These are phyloP conservation scores for Amblyopsis hoosieri DNA, from an alignment of 2,797 vertebrate species.

Conservation along the genomic window DNA sequence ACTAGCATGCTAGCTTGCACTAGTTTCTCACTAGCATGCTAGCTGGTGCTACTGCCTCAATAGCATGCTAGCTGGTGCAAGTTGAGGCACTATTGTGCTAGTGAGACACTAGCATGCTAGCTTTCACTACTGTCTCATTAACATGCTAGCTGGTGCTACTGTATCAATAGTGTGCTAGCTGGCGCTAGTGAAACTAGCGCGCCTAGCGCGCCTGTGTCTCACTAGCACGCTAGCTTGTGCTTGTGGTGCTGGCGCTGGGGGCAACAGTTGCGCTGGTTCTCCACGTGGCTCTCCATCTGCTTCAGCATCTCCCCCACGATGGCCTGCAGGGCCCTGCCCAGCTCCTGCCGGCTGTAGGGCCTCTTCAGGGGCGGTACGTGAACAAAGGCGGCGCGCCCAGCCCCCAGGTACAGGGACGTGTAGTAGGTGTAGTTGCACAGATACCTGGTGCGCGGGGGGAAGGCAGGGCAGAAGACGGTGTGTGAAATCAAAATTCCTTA, in stretches of 20 bases:
- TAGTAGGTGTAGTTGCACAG: constrained; percentile 98
- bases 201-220: constrained; percentile 3
- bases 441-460: constrained; percentile 76
- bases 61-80: constrained; percentile 48
- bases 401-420: constrained; percentile 87
- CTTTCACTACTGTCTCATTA: constrained; percentile 9
- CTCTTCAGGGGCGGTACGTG: constrained; percentile 92
- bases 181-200: background rate
- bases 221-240: constrained; percentile 15
- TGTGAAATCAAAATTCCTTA: too few relatives aligned
- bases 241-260: constrained; percentile 48
- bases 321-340: constrained; percentile 85
- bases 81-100: constrained; percentile 43
- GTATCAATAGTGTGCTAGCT: too few relatives aligned
- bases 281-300: constrained; percentile 65
- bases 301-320: constrained; percentile 87
- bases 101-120: background rate
- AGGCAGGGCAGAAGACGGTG: background rate
- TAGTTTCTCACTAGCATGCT: background rate
- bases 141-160: too few relatives aligned
- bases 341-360: constrained; percentile 85
- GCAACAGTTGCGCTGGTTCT: constrained; percentile 49
- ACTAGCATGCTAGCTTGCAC: constrained; percentile 12
- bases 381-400: constrained; percentile 85
- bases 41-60: too few relatives aligned